Evolutionary conservation across 2,888 invertebrate genomes (phyloP), one percentile per base, ranked within the genome.

Genomic region (Odontothrips loti): DNA sequence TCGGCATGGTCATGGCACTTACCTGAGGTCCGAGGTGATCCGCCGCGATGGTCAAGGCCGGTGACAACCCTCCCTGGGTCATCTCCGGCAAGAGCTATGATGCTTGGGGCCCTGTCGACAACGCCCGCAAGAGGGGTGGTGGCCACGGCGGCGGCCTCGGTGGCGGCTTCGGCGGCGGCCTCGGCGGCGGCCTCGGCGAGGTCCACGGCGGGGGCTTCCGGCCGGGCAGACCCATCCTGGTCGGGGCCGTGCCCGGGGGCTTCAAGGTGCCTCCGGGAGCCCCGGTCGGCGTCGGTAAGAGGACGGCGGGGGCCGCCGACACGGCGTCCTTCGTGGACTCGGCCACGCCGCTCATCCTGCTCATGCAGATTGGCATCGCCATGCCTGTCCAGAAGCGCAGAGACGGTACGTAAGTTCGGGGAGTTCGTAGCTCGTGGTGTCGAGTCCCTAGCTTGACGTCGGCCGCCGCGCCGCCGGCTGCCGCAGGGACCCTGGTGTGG

Each of bases 21-120:
- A 23, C 23, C 23, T 23, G n/a, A 23, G n/a, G 68, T 2, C 68
- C 23, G 68, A 20, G n/a, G 27, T 1, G 8, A 27, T 23, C 68
- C 12, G 68, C 27, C 12, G 68, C 23, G 27, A 75, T 23, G 68
- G 12, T 10, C 23, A 12, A 20, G 23, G 23, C 68, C 68, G 68
- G 12, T 27, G 27, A 12, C 11, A 27, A 27, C 23, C 12, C 68
- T 23, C 68, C 68, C 23, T 75, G 68, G 68, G 68, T 75, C 68
- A 75, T 75, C 68, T 75, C 68, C 68, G n/a, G 23, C 68, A 75
- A 75, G 68, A 75, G 23, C 11, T 75, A 75, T 27, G 68, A 75
- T 12, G 68, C 68, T 8, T 75, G 68, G 68, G 68, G 68, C 68
- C 27, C 23, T 10, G 68, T 8, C 23, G 68, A 75, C 27, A 27